A percentile compares a stretch with the other conserved stretches of the same genome.
phyloP scores from a whole-genome alignment of 2,888 invertebrate genomes.

The Torymus tubicola region DNA sequence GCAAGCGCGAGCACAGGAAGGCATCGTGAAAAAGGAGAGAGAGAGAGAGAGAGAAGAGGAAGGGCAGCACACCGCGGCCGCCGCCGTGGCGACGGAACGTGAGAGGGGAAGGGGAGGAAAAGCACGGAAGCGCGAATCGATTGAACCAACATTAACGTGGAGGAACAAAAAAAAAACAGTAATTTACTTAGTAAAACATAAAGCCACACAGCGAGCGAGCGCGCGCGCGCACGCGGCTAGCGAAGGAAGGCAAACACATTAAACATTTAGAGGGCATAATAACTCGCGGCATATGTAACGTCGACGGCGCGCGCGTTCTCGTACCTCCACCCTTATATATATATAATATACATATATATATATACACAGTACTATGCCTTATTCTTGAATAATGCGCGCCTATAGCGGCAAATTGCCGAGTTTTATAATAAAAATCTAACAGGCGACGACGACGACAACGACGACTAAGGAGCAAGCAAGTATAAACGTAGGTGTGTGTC shows the following conservation, averaged over 20 bases:
- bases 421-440: constrained; percentile 37
- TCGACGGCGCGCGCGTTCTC: constrained; percentile 71
- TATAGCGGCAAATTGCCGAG: constrained; percentile 12
- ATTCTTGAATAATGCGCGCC: constrained; percentile 70
- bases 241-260: constrained; percentile 77
- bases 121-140: constrained; percentile 71
- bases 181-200: constrained; percentile 77
- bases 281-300: constrained; percentile 75
- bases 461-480: too few relatives aligned
- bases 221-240: constrained; percentile 57
- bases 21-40: constrained; percentile 50
- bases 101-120: constrained; percentile 32
- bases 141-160: constrained; percentile 74
- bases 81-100: constrained; percentile 55
- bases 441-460: not conserved
- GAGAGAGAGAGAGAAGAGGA: constrained; percentile 52
- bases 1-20: constrained; percentile 19
- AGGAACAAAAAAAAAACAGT: constrained; percentile 71
- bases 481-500: too few relatives aligned
- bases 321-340: too few relatives aligned
- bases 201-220: constrained; percentile 71
- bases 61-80: constrained; percentile 54
- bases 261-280: constrained; percentile 77
- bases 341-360: too few relatives aligned
- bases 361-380: constrained; percentile 67